Evolutionary conservation across 2,797 vertebrate genomes (phyloP).

Genomic region (Otolemur crassicaudatus): DNA sequence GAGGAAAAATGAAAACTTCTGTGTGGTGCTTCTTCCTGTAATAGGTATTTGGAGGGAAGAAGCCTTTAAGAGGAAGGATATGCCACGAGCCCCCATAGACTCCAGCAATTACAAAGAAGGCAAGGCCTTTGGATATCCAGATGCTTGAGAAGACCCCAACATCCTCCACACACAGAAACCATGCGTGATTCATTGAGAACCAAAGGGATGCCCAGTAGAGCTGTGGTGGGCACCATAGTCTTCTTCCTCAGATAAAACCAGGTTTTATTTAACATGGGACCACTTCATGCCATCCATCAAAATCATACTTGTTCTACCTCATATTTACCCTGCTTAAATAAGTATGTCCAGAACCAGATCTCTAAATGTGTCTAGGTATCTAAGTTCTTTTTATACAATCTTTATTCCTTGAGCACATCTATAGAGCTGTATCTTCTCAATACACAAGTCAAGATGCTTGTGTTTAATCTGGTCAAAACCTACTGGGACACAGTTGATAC

Average conservation of each 20-base stretch:
- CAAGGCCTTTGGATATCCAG: background rate
- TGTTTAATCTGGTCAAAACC: conserved; percentile 64
- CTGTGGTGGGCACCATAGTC: background rate
- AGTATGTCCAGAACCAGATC: background rate
- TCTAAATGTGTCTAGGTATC: background rate
- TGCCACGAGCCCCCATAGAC: background rate
- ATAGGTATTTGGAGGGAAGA: background rate
- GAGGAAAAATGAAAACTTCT: background rate
- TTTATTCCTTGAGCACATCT: background rate
- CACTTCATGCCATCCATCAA: background rate
- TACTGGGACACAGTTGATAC: conserved; percentile 68
- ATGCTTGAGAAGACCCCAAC: background rate
- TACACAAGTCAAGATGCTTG: conserved; percentile 7
- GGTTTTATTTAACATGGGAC: background rate
- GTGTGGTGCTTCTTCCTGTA: background rate
- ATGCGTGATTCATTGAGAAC: background rate
- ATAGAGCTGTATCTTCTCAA: conserved; percentile 4
- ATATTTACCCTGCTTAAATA: background rate
- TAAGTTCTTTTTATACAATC: background rate
- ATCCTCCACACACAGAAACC: background rate
- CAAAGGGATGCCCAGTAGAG: background rate
- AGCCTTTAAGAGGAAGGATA: background rate
- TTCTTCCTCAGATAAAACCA: background rate
- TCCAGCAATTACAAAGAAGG: background rate
- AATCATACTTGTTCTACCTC: background rate